phyloP scores from a whole-genome alignment of 2,113 vertebrate genomes.

The Hemiprocne comata region DNA sequence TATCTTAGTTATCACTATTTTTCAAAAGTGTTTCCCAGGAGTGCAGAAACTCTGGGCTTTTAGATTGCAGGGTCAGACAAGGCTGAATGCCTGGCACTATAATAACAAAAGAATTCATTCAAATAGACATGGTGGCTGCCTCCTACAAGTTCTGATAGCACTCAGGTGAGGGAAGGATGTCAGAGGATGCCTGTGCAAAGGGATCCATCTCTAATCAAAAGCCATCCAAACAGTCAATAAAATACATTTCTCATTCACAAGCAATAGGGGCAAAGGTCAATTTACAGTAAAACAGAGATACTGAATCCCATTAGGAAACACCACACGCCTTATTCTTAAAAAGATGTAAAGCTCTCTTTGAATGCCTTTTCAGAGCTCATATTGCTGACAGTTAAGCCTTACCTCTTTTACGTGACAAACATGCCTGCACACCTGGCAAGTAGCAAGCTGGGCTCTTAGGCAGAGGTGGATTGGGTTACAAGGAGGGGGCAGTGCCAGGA shows the following conservation, averaged over 20 bases:
- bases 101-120: conserved; percentile 30
- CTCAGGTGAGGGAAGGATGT: background rate
- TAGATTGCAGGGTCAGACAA: conserved; percentile 49
- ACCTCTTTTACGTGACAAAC: conserved; percentile 51
- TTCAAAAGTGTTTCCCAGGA: conserved; percentile 37
- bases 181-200: background rate
- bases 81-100: conserved; percentile 5
- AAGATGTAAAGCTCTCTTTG: background rate
- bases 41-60: conserved; percentile 5
- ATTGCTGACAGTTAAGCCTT: conserved; percentile 8
- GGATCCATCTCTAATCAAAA: conserved; percentile 5
- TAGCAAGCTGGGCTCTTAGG: background rate
- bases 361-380: background rate
- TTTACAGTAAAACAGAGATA: background rate
- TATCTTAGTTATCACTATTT: conserved; percentile 60
- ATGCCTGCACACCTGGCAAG: conserved; percentile 60
- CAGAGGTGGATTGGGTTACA: conserved; percentile 56
- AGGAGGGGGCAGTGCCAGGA: conserved; percentile 24
- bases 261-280: background rate
- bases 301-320: background rate
- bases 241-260: conserved; percentile 25
- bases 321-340: background rate
- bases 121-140: background rate
- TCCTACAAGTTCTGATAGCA: background rate
- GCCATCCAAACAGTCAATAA: background rate